phyloP scores from a whole-genome alignment of 1,140 invertebrate species.

The Papilio glaucus region DNA sequence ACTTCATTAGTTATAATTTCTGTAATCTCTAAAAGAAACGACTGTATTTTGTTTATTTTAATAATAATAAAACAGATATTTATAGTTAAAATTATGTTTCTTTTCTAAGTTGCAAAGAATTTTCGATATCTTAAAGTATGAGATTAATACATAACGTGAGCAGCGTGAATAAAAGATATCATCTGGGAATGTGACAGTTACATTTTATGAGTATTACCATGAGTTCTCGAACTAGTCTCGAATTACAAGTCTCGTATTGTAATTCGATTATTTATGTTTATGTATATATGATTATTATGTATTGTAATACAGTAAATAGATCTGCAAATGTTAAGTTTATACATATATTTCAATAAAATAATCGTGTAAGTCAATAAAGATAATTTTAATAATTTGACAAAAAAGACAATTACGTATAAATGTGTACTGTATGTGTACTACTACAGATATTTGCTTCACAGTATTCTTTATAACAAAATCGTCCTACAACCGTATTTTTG shows the following conservation, averaged over 20 bases:
- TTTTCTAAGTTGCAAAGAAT: conserved; percentile 13
- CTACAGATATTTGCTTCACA: no score
- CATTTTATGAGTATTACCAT: conserved; percentile 16
- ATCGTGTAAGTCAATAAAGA: no score
- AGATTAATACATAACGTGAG: conserved; percentile 38
- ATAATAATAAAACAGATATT: background rate
- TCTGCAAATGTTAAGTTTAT: no score
- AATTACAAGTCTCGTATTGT: background rate
- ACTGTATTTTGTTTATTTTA: background rate
- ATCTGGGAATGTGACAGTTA: conserved; percentile 35
- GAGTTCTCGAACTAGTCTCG: conserved; percentile 3
- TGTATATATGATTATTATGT: no score
- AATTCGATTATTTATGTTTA: no score
- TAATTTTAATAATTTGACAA: no score
- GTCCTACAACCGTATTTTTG: no score
- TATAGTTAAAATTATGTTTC: background rate
- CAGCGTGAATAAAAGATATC: conserved; percentile 31
- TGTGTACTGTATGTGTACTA: no score
- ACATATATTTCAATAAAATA: no score
- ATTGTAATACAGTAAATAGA: no score
- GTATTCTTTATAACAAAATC: no score
- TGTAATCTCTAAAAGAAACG: background rate
- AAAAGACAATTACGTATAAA: no score
- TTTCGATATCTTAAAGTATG: conserved; percentile 39
- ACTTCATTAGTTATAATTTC: background rate